Percentiles rank a stretch among this genome's conserved stretches.
Conservation (phyloP, 2,113 vertebrate species). For the Sterna hirundo region DNA sequence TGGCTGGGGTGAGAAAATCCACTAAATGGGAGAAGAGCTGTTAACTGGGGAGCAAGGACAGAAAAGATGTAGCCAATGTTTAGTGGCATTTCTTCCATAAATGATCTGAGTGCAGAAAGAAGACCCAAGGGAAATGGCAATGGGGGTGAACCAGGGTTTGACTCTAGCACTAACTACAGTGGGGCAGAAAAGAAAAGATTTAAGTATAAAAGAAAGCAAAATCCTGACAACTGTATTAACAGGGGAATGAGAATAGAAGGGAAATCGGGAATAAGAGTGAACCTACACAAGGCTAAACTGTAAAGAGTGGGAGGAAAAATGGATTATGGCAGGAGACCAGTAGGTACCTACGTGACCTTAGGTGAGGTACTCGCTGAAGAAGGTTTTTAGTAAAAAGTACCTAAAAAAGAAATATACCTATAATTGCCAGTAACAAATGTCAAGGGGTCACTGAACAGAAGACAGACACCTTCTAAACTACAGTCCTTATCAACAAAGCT, state of each 20-base stretch:
- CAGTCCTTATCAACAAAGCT: background rate
- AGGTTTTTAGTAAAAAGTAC: background rate
- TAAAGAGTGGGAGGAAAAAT: background rate
- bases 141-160: background rate
- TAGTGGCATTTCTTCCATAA: background rate
- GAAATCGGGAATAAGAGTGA: background rate
- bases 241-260: background rate
- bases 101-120: background rate
- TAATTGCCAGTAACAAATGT: background rate
- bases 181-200: background rate
- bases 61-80: background rate
- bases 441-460: background rate
- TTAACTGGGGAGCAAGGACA: background rate
- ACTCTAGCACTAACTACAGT: background rate
- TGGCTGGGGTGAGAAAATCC: background rate
- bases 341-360: background rate
- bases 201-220: background rate
- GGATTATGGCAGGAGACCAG: background rate
- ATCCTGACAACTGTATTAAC: background rate
- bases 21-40: background rate
- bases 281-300: background rate
- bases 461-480: background rate
- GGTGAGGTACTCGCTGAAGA: background rate
- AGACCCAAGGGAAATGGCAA: background rate
- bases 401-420: background rate